Base-by-base conservation (phyloP, 2,797 vertebrate species). In the Enteromius trimaculatus region DNA sequence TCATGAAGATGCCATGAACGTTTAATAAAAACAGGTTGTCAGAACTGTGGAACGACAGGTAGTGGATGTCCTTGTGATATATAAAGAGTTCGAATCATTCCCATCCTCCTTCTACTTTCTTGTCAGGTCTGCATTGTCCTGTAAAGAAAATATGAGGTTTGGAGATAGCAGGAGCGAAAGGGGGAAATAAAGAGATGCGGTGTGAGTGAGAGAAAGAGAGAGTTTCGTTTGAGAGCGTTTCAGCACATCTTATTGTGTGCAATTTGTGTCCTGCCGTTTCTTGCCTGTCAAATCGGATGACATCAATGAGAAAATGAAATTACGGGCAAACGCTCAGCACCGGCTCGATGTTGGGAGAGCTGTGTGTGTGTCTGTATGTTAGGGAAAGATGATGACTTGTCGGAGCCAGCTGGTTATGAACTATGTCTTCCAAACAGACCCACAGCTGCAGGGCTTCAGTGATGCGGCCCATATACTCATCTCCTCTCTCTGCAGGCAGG, bases 271-370 rank as follows among this genome's bases (percentile, higher is more conserved):
- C 14, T 65, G 69, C 23, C 39, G 34, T 90, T 84, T 88, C 86
- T 90, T 84, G 75, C 77, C 72, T 19, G 0, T 92, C 87, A 91
- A 86, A 86, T 82, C 91, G 68, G 87, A 91, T 92, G 87, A 88
- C 88, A 90, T 90, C 90, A 91, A 85, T 90, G 89, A 91, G 82
- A 92, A 93, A 92, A 90, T 91, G 89, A 89, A 94, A 90, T 92
- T 92, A 87, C 86, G 92, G 88, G 87, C 90, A 7, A 89, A 86
- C 87, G 88, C 85, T 87, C 85, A 91, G 89, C 81, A 64, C 39
- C 87, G 44, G 89, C 92, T 89, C 91, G 90, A 93, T 90, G 11
- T 62, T 64, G 69, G 42, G 60, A 60, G 69, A 14, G 6, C 21
- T 47, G 47, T 76, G 51, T 77, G 76, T 82, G 37, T 44, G 29